Base-by-base conservation (phyloP, 30 jellyfish, hydroid and myxozoan genomes). In the Sanderia malayensis region DNA sequence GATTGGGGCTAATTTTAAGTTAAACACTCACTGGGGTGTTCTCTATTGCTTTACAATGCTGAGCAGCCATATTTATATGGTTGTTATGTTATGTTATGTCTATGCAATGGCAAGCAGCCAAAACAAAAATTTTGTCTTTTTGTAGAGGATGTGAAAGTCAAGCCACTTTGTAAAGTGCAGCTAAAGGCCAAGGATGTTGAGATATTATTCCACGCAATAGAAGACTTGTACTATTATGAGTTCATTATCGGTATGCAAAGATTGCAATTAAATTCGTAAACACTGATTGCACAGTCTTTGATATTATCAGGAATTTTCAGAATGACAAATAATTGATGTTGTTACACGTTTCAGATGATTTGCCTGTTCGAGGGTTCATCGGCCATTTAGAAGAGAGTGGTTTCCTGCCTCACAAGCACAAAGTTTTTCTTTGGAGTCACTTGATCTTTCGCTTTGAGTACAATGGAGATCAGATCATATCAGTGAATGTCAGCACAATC, bases 381-480 rank as follows among this genome's bases (percentile, higher is more conserved):
- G 98, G 98, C 4, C 98, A 83, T 34, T 76, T 91, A 31, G 98
- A 91, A 79, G 98, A 91, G 70, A 62, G 95, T 24, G 96, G 96
- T 23, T 77, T 91, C 58, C 76, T 91, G 34, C 98, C 98, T 0
- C 98, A 91, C 70, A 91, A 79, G 53, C 98, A 91, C 61, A 84
- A 79, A 73, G 71, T 91, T n/a, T 66, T 53, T 33, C 80, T 91
- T 17, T 91, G 98, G 98, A 83, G 91, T 26, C 98, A 91, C 57
- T 44, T 91, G 41, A 83, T 23, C 21, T 91, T 91, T 60, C 49
- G 86, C 57, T 62, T 91, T 46, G 96, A 91, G 37, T 91, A 83
- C 66, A 91, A 91, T 63, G 77, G 74, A 6, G 87, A 79, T 28
- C 85, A 91, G 94, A 61, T 89, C 31, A 77, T 89, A 17, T 58